Evolutionary conservation across 2,113 vertebrate species (phyloP).

Genomic region (Callorhinus ursinus): DNA sequence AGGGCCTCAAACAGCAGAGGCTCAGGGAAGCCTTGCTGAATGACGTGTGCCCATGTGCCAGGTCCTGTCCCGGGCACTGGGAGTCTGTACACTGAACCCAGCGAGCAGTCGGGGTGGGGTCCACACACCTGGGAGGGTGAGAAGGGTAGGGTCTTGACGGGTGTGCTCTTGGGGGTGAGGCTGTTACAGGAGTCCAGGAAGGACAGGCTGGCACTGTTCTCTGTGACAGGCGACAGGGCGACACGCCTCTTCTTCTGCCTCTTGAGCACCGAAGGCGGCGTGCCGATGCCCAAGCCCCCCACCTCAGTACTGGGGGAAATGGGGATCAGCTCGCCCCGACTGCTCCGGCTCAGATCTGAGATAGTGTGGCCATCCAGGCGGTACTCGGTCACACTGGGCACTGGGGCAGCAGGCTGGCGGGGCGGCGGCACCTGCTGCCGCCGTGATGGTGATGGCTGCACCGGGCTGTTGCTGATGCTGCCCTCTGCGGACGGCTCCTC

Average conservation of each 20-base stretch:
- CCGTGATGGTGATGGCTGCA: slow-evolving; percentile 64
- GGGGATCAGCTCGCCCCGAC: slow-evolving; percentile 96
- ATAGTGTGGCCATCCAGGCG: slow-evolving; percentile 94
- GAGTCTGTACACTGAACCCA: accelerated
- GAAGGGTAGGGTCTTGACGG: slow-evolving; percentile 96
- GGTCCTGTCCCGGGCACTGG: background rate
- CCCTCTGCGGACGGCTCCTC: slow-evolving; percentile 84
- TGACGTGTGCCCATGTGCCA: accelerated
- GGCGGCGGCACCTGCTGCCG: background rate
- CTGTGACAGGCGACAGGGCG: slow-evolving; percentile 90
- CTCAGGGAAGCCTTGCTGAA: background rate
- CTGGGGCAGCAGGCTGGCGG: slow-evolving; percentile 45
- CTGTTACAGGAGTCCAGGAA: slow-evolving; percentile 89
- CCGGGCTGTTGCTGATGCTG: slow-evolving; percentile 17
- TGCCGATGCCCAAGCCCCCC: slow-evolving; percentile 83
- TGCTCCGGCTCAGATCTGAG: slow-evolving; percentile 95
- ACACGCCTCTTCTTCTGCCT: slow-evolving; percentile 92
- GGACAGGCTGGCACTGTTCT: slow-evolving; percentile 84
- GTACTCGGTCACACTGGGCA: slow-evolving; percentile 90
- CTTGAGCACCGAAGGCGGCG: slow-evolving; percentile 92
- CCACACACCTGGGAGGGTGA: slow-evolving; percentile 95
- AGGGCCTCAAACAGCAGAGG: background rate
- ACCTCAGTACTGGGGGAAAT: slow-evolving; percentile 92
- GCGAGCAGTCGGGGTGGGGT: accelerated
- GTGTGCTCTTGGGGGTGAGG: slow-evolving; percentile 97